Evolutionary conservation across 2,797 vertebrate species (phyloP), one percentile per base, ranked within the genome.

Genomic region (Pipistrellus nathusii): DNA sequence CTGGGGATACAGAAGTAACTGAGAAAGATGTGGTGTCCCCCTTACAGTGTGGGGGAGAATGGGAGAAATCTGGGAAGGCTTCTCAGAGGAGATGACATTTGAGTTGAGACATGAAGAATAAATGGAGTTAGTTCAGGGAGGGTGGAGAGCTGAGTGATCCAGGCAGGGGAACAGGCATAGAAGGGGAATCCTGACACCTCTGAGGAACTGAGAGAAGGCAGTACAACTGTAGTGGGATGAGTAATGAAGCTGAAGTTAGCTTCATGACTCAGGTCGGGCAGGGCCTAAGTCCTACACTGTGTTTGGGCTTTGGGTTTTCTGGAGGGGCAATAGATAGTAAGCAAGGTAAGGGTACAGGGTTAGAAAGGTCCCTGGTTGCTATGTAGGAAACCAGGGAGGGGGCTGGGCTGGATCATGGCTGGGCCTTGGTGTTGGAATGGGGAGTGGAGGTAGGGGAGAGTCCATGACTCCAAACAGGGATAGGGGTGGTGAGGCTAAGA

Each of bases 161-260:
- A 32, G 44, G 32, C 38, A 59, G 55, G 80, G 18, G 41, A 69
- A 27, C 10, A 38, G 51, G 9, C 68, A 30, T 30, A 0, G 59
- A 20, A 12, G 23, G 15, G 8, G 30, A 13, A 17, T 53, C 27
- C 8, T 59, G 38, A 66, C 10, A 30, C 48, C 41, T 78, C 41
- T 72, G 88, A 93, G 89, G 90, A 94, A 92, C 86, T 72, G 73
- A 88, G 73, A 96, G 59, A n/a, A 71, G 23, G 1, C 30, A 27
- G 12, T 0, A 12, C 3, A 2, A 6, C 25, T 3, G 23, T 11
- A 38, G 57, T 13, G 25, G 3, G 30, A 12, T 81, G 75, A 94
- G n/a, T 44, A 85, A 93, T 21, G 30, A 48, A 78, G 0, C 55
- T 51, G 17, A 44, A 30, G 35, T 76, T 57, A 23, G 14, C 6